A percentile compares a stretch with the other conserved stretches of the same genome.
phyloP scores from a whole-genome alignment of 2,888 invertebrate species.

The Buathra laborator region DNA sequence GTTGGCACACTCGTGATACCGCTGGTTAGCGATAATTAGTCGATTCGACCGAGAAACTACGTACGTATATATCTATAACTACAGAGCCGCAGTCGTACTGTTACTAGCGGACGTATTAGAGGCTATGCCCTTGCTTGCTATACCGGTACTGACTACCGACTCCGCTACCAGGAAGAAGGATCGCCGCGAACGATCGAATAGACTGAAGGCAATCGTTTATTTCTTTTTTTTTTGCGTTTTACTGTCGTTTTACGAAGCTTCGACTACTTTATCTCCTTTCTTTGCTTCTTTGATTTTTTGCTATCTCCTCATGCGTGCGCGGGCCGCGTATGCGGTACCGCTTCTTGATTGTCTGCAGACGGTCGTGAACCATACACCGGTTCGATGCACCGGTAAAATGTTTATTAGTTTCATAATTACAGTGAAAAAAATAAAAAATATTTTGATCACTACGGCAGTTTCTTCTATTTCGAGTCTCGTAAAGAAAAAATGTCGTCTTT shows the following conservation, averaged over 20 bases:
- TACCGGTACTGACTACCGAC: conserved; percentile 21
- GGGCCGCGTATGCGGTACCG: not conserved
- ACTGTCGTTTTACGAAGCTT: conserved; percentile 12
- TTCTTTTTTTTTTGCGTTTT: not conserved
- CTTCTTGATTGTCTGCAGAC: not conserved
- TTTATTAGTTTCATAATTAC: not conserved
- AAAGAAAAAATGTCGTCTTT: not conserved
- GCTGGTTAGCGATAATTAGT: conserved; percentile 66
- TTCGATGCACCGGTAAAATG: not conserved
- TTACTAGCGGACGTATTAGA: conserved; percentile 15
- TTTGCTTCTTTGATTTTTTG: not conserved
- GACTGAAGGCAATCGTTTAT: conserved; percentile 17
- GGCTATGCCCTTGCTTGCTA: conserved; percentile 13
- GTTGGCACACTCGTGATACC: conserved; percentile 60
- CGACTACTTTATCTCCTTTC: not conserved
- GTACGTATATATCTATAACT: conserved; percentile 9
- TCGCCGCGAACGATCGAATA: conserved; percentile 45
- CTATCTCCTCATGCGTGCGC: not conserved
- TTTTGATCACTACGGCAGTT: not conserved
- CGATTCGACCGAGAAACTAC: conserved; percentile 55
- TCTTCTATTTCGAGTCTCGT: not conserved
- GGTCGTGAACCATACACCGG: not conserved
- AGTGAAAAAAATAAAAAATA: not conserved
- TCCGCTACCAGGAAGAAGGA: conserved; percentile 43
- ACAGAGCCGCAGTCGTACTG: not conserved